Percentiles rank a stretch among this genome's conserved stretches.
Evolutionary conservation across 2,797 vertebrate species (phyloP).

Genomic region (Lophius americanus): DNA sequence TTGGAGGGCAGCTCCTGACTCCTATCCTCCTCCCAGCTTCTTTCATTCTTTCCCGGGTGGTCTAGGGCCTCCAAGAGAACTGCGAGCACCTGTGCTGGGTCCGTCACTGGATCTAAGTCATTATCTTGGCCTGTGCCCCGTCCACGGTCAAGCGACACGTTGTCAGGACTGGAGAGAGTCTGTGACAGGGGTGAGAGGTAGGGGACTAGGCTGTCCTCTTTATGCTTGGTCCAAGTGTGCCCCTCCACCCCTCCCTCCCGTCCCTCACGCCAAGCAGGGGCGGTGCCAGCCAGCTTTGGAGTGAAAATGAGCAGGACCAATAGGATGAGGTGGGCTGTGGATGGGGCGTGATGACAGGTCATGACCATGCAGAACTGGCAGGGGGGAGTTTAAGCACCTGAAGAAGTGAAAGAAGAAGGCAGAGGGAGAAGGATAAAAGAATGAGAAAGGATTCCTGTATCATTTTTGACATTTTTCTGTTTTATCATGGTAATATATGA

Average conservation of each 20-base stretch:
- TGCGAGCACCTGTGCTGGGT: constrained; percentile 83
- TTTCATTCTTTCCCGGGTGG: constrained; percentile 59
- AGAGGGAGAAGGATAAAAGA: constrained; percentile 42
- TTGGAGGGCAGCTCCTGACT: constrained; percentile 50
- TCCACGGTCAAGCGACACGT: constrained; percentile 55
- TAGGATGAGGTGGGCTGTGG: constrained; percentile 82
- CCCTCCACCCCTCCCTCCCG: constrained; percentile 79
- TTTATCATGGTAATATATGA: not conserved
- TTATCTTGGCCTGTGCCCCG: constrained; percentile 65
- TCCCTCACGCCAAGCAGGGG: constrained; percentile 74
- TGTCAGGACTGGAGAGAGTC: constrained; percentile 53
- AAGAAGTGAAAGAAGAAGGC: constrained; percentile 39
- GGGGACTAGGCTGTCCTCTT: constrained; percentile 71
- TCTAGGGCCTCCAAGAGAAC: constrained; percentile 86
- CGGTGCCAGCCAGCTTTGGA: constrained; percentile 78
- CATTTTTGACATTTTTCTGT: not conserved
- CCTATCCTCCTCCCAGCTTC: constrained; percentile 63
- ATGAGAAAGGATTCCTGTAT: constrained; percentile 26
- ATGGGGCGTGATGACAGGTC: constrained; percentile 83
- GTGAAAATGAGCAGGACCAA: constrained; percentile 83
- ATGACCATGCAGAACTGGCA: constrained; percentile 86
- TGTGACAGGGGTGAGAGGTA: constrained; percentile 61
- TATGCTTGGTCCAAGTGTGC: constrained; percentile 69
- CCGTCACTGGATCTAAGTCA: constrained; percentile 76
- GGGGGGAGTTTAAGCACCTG: constrained; percentile 84